Conservation (phyloP, 1,140 invertebrate species). For the Portunus trituberculatus region DNA sequence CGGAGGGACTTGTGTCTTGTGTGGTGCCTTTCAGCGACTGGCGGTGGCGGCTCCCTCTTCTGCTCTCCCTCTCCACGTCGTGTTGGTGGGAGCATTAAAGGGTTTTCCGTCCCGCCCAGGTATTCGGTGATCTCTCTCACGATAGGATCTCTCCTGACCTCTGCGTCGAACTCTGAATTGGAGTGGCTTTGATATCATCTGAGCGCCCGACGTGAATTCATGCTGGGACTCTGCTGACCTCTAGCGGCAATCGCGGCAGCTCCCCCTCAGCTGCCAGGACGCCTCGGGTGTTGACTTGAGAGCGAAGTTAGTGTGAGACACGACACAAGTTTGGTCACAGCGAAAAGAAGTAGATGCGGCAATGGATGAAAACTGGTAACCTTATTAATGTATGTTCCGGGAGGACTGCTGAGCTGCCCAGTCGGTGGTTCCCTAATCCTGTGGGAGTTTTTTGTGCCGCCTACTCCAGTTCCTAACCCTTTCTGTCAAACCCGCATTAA, state of each 20-base stretch:
- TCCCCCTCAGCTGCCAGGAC: slow-evolving; percentile 39
- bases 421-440: slow-evolving; percentile 46
- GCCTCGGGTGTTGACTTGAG: neutral
- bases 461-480: slow-evolving; percentile 72
- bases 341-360: neutral
- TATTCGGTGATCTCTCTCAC: slow-evolving; percentile 70
- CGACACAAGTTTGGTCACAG: neutral
- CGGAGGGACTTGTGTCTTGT: neutral
- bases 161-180: slow-evolving; percentile 66
- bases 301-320: neutral
- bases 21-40: slow-evolving; percentile 22
- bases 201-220: slow-evolving; percentile 61
- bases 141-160: slow-evolving; percentile 65
- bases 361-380: neutral
- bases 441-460: slow-evolving; percentile 46
- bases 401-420: neutral
- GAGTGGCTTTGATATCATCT: slow-evolving; percentile 70
- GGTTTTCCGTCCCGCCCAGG: slow-evolving; percentile 63
- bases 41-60: neutral
- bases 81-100: slow-evolving; percentile 56
- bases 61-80: neutral
- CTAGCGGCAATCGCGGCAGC: slow-evolving; percentile 49
- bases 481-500: slow-evolving; percentile 74
- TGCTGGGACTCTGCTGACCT: slow-evolving; percentile 66
- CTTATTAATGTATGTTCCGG: slow-evolving; percentile 2